These are phyloP conservation scores for Phylloscopus collybita DNA, from an alignment of 2,797 vertebrate genomes.

Conservation along the genomic window DNA sequence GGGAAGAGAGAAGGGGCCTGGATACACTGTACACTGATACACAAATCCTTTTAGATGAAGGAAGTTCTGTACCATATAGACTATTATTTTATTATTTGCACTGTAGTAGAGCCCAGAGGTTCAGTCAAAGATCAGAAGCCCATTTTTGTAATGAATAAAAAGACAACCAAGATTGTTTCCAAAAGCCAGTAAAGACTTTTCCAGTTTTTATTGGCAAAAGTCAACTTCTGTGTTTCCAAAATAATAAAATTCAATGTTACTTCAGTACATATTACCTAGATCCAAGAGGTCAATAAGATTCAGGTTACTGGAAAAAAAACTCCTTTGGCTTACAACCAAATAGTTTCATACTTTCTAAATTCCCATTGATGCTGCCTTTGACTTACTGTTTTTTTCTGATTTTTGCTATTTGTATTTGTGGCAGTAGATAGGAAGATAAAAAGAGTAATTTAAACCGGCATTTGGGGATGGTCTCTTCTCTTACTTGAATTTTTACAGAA, in stretches of 20 bases:
- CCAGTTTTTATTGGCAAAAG: slow-evolving; percentile 45
- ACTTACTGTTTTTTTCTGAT: background rate
- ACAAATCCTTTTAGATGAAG: background rate
- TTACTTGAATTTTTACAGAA: background rate
- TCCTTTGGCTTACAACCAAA: background rate
- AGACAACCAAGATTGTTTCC: background rate
- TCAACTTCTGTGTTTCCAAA: slow-evolving; percentile 4
- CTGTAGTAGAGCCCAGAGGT: background rate
- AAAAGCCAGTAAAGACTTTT: slow-evolving; percentile 53
- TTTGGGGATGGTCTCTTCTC: background rate
- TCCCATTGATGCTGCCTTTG: background rate
- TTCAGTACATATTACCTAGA: background rate
- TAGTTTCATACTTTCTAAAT: background rate
- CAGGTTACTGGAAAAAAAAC: background rate
- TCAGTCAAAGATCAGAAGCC: background rate
- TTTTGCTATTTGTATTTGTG: background rate
- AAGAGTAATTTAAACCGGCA: background rate
- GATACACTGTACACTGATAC: background rate
- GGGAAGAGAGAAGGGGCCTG: background rate
- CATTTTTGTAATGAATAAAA: slow-evolving; percentile 1
- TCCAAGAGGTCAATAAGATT: slow-evolving; percentile 23
- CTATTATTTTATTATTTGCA: background rate
- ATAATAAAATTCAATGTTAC: slow-evolving; percentile 39
- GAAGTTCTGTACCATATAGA: background rate
- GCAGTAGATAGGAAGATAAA: background rate